A percentile compares a stretch with the other conserved stretches of the same genome.
Evolutionary conservation across 2,113 vertebrate genomes (phyloP).

Genomic region (Tetrao urogallus): DNA sequence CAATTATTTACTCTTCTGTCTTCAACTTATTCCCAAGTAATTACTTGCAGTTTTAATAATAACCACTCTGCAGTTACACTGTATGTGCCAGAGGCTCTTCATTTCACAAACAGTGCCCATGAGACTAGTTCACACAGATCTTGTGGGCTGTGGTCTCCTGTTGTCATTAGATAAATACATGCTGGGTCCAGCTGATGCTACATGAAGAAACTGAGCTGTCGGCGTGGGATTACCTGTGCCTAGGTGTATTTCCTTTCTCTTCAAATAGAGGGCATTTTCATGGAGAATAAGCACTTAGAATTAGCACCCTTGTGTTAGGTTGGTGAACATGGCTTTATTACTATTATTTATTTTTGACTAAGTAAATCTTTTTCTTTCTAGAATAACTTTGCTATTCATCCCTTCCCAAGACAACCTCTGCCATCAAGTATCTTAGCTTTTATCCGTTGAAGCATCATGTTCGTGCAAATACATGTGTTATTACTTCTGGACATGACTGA

Average conservation of each 20-base stretch:
- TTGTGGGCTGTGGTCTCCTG: not conserved
- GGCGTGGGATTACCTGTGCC: not conserved
- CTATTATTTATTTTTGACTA: not conserved
- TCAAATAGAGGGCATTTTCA: not conserved
- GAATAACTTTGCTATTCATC: not conserved
- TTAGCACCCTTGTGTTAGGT: not conserved
- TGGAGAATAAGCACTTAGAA: not conserved
- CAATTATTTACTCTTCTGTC: not conserved
- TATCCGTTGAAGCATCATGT: not conserved
- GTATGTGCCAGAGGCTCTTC: not conserved
- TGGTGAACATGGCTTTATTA: not conserved
- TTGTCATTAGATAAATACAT: accelerated
- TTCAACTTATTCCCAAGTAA: not conserved
- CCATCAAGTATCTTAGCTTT: not conserved
- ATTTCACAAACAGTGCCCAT: not conserved
- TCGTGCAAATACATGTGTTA: not conserved
- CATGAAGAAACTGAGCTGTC: not conserved
- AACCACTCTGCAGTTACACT: not conserved
- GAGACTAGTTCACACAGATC: not conserved
- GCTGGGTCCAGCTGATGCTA: not conserved
- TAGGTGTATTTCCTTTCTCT: not conserved
- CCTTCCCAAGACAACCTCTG: not conserved
- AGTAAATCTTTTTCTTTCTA: not conserved
- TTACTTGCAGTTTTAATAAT: not conserved
- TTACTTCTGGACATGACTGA: not conserved